Evolutionary conservation across 2,797 vertebrate genomes (phyloP), one percentile per base, ranked within the genome.

Genomic region (Gastrophryne carolinensis): DNA sequence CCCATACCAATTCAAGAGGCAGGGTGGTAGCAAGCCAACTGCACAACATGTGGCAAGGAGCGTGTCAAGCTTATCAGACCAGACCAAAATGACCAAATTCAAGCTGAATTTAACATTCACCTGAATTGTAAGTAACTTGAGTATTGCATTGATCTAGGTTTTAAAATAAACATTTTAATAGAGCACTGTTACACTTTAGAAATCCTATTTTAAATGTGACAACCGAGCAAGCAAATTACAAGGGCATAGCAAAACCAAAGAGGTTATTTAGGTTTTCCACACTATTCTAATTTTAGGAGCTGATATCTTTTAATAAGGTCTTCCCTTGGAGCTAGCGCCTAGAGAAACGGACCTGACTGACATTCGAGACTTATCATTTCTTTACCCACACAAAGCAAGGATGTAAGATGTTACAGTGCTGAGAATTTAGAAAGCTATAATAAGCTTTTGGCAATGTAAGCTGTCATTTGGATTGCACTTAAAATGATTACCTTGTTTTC

Each of bases 351-450:
- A 17, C 32, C 64, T n/a, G 23, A 54, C 9, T 61, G 37, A 83
- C 90, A 88, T 93, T 91, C 92, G 90, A 84, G 76, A 92, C 83
- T 41, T 81, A 91, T 91, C 86, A 84, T 72, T 74, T 44, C 49
- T 23, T 75, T 70, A 73, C 82, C 87, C 79, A 24, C 79, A 3
- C 73, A 57, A 0, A 66, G 80, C 24, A 17, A 68, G 84, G 84
- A 74, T 6, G 65, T 81, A 89, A 83, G 81, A 80, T 79, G 57
- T 84, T 82, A 86, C 86, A 72, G 86, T 89, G 84, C 90, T 78
- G 81, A 79, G 74, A 50, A 82, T 90, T 78, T 81, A 79, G 74
- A 50, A 82, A 79, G 86, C 89, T 96, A 94, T 92, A 94, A 95
- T 95, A 94, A 94, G 92, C 82, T 83, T 23, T 81, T 89, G 87